These are phyloP conservation scores for Actinernus sp. DNA, from an alignment of 92 coral and sea anemone genomes.

Conservation along the genomic window DNA sequence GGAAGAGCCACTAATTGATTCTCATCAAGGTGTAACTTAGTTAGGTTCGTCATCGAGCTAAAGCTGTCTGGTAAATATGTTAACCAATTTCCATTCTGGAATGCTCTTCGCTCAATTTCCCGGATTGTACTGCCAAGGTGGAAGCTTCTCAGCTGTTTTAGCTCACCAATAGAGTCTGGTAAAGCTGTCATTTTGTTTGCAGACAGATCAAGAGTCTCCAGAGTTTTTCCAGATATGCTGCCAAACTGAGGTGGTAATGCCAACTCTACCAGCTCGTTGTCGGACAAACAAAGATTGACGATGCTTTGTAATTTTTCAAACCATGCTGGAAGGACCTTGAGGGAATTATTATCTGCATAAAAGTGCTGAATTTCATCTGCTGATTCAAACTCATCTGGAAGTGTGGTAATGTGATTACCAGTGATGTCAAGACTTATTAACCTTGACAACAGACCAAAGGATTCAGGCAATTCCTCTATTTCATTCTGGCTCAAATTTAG, in stretches of 20 bases:
- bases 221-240: slow-evolving; percentile 54
- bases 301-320: slow-evolving; percentile 70
- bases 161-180: slow-evolving; percentile 88
- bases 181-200: slow-evolving; percentile 80
- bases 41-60: slow-evolving; percentile 71
- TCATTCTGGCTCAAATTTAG: slow-evolving; percentile 86
- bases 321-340: slow-evolving; percentile 84
- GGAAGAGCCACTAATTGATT: slow-evolving; percentile 84
- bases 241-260: slow-evolving; percentile 84
- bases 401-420: slow-evolving; percentile 56
- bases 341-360: slow-evolving; percentile 76
- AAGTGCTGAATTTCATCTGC: slow-evolving; percentile 66
- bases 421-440: slow-evolving; percentile 76
- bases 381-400: slow-evolving; percentile 74
- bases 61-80: slow-evolving; percentile 76
- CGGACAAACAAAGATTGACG: slow-evolving; percentile 70
- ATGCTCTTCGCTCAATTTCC: slow-evolving; percentile 94
- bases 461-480: slow-evolving; percentile 66
- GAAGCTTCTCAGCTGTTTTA: slow-evolving; percentile 67
- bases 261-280: slow-evolving; percentile 71
- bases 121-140: slow-evolving; percentile 94
- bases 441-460: slow-evolving; percentile 64
- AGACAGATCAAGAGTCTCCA: slow-evolving; percentile 75
- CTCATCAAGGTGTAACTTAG: slow-evolving; percentile 91
- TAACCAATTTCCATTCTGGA: slow-evolving; percentile 98